Base-by-base conservation (phyloP, 2,113 vertebrate genomes). In the Cottus gobio region DNA sequence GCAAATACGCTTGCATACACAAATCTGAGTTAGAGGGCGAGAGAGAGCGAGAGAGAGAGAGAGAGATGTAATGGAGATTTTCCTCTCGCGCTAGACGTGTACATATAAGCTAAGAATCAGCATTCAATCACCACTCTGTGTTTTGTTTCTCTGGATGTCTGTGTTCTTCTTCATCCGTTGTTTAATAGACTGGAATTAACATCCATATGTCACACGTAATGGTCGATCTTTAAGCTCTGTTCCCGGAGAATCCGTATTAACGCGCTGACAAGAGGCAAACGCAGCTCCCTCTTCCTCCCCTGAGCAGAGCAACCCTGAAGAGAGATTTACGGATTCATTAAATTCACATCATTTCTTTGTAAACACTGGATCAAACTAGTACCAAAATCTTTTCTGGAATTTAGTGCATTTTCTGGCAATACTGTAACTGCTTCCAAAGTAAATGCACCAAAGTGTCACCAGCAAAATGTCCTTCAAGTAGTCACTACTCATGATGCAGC, bases 91-190 rank as follows among this genome's bases (percentile, higher is more conserved):
- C 39, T 37, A 44, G 80, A 63, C 76, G 9, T 86, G 80, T 80
- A 79, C 73, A 75, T 77, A 71, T 88, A 78, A 88, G 82, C 86
- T 87, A 83, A 87, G 81, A 80, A 80, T 81, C 86, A 87, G 88
- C 85, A 77, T 87, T 87, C 85, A 89, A 85, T 87, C 85, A 85
- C 63, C 73, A 90, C 65, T 61, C 65, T 16, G 54, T 72, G 71
- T 78, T 76, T 52, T 80, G 50, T 75, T 71, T 50, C 85, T 76
- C 39, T 42, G 44, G 63, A 54, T 72, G 42, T 64, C 39, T 66
- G 44, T 77, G 67, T 88, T 80, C 67, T 58, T 75, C 56, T 71
- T 71, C 57, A 73, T 75, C 44, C 24, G 48, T 73, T 86, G 70
- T 80, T 77, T 70, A 42, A 57, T 13, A 64, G 34, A n/a, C 30